Evolutionary conservation across 2,888 invertebrate genomes (phyloP).

Genomic region (Tenthredo amoena): DNA sequence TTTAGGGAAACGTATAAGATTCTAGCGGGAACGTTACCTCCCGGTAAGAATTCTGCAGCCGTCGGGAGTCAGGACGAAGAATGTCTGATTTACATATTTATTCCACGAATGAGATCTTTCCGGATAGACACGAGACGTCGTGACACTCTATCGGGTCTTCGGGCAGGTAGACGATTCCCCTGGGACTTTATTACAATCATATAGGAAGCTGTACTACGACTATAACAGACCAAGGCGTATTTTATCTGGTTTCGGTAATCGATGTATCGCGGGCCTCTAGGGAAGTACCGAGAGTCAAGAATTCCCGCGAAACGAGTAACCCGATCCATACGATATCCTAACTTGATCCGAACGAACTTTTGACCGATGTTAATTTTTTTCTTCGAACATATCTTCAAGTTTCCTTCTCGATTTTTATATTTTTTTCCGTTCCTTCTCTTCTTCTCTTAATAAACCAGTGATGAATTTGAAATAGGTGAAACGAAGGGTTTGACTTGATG

Average conservation of each 20-base stretch:
- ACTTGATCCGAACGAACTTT: constrained; percentile 3
- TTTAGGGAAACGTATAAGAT: constrained; percentile 47
- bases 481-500: constrained; percentile 15
- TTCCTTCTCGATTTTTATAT: not conserved
- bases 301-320: constrained; percentile 46
- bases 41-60: constrained; percentile 40
- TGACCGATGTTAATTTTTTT: constrained; percentile 7
- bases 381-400: not conserved
- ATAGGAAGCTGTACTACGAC: constrained; percentile 45
- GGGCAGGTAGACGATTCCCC: constrained; percentile 47
- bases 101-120: constrained; percentile 71
- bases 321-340: constrained; percentile 12
- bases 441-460: not conserved
- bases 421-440: not conserved
- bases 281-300: constrained; percentile 23
- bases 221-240: constrained; percentile 26
- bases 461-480: constrained; percentile 30
- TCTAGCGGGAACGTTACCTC: constrained; percentile 25
- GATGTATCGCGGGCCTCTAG: constrained; percentile 36
- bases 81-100: constrained; percentile 75
- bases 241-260: constrained; percentile 52
- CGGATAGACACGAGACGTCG: constrained; percentile 69
- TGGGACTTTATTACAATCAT: constrained; percentile 49
- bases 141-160: constrained; percentile 58
- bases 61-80: constrained; percentile 64